Evolutionary conservation across 2,888 invertebrate species (phyloP).

Genomic region (Eremobia ochroleuca): DNA sequence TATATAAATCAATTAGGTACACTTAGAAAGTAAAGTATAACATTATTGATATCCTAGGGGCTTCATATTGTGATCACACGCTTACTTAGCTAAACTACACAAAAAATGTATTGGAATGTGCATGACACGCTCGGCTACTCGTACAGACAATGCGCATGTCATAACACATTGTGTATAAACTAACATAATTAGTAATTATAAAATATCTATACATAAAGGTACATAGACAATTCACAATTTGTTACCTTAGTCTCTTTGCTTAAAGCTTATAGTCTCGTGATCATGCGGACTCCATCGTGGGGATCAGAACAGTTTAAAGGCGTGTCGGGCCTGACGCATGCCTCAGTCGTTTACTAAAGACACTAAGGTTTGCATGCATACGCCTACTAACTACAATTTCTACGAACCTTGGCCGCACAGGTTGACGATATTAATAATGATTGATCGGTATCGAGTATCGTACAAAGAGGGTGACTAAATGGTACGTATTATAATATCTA

Average conservation of each 20-base stretch:
- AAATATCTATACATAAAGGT: constrained; percentile 76
- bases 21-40: constrained; percentile 53
- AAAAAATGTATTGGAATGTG: constrained; percentile 54
- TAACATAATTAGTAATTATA: constrained; percentile 52
- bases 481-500: too few relatives aligned
- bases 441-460: constrained; percentile 25
- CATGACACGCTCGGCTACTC: constrained; percentile 57
- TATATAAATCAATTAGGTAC: constrained; percentile 61
- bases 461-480: neutral
- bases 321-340: constrained; percentile 72
- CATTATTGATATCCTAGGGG: constrained; percentile 49
- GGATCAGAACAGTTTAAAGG: constrained; percentile 76
- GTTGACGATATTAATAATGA: constrained; percentile 3
- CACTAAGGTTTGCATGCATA: constrained; percentile 62
- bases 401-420: constrained; percentile 24
- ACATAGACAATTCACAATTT: constrained; percentile 76
- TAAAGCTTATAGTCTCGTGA: constrained; percentile 82
- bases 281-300: constrained; percentile 70
- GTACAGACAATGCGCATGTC: constrained; percentile 46
- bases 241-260: constrained; percentile 79
- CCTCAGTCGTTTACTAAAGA: constrained; percentile 53
- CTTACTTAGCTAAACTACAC: constrained; percentile 53
- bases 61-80: constrained; percentile 59
- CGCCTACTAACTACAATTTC: constrained; percentile 45
- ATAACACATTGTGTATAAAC: constrained; percentile 59